Evolutionary conservation across 2,888 invertebrate genomes (phyloP), one percentile per base, ranked within the genome.

Genomic region (Rhagonycha fulva): DNA sequence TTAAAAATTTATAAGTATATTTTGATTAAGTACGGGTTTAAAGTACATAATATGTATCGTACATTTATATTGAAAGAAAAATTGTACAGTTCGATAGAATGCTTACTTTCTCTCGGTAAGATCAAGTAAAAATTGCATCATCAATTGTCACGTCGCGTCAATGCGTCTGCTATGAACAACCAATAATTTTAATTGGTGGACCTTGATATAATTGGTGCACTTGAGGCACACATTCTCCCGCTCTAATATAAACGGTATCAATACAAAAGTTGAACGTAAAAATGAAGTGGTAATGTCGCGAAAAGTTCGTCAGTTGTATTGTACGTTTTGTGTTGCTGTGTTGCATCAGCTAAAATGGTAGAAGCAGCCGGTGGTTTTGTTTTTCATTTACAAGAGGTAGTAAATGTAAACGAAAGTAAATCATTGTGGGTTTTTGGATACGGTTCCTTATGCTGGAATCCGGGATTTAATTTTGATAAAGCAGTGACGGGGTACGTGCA

Each of bases 381-480:
- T 32, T 82, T 82, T 62, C 81, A 84, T 80, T 81, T 85, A 9
- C 82, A 85, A 73, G 83, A 82, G 71, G 83, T 84, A 69, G 86
- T 87, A 69, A 81, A 82, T 71, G 85, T 82, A 60, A 83, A 79
- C 70, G 86, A 88, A 80, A 89, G 87, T 69, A 89, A 90, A 76
- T 89, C 90, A 19, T 87, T 95, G 85, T 98, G 97, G 97, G 92
- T 98, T 26, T 98, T 98, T 85, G 98, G 98, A 0, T 98, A 98
- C 84, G 98, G 98, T 4, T 98, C 97, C 0, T 88, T 98, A 69
- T 96, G 98, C 88, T 98, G 98, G 98, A 93, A 95, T 88, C 96
- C 96, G 0, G 98, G 98, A 71, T 98, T 98, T 87, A 93, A 94
- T 71, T 97, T 93, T 86, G 91, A 92, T 82, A 92, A 93, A 84